Base-by-base conservation (phyloP, 2,797 vertebrate species). In the Hephaestus fuliginosus region DNA sequence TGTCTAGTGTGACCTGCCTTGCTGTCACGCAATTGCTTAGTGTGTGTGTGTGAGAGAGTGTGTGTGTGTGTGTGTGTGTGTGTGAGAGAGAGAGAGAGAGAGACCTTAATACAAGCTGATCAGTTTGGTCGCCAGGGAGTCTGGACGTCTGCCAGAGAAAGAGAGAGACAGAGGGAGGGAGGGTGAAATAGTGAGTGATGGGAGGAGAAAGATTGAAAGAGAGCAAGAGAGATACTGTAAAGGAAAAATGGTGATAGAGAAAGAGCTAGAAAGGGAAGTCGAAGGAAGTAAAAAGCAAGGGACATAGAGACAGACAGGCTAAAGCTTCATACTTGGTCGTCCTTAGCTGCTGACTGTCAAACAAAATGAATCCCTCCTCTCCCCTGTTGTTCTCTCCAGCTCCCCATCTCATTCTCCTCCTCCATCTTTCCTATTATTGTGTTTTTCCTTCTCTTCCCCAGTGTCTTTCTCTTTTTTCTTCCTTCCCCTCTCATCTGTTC, bases 101-200 rank as follows among this genome's bases (percentile, higher is more conserved):
- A 82, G 74, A 84, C 62, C 69, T 86, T 90, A 88, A 91, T 87
- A 85, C 66, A 70, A 81, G 77, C 80, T 81, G 80, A 89, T 90
- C 53, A 65, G 70, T 76, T 83, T 44, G 77, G 72, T 86, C 75
- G 13, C 75, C 53, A 52, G 89, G 78, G 82, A 87, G 80, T 85
- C 80, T 84, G 81, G 80, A 83, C 57, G 57, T 87, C 80, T 91
- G 86, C 85, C 88, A 87, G 60, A 70, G 62, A 66, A 18, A 68
- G 46, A 48, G 68, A 70, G 7, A 6, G 12, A 33, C 30, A 28
- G 60, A 14, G 10, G 33, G 52, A 48, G 48, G 28, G 67, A 64
- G 30, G 10, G 66, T 58, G 53, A 39, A 67, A 25, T 0, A 58
- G 15, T 69, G 82, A 84, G 28, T 25, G 76, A 77, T 20, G 46